Conservation (phyloP, 53 echinoderm and acorn worm genomes). For the Temnopleurus reevesii region DNA sequence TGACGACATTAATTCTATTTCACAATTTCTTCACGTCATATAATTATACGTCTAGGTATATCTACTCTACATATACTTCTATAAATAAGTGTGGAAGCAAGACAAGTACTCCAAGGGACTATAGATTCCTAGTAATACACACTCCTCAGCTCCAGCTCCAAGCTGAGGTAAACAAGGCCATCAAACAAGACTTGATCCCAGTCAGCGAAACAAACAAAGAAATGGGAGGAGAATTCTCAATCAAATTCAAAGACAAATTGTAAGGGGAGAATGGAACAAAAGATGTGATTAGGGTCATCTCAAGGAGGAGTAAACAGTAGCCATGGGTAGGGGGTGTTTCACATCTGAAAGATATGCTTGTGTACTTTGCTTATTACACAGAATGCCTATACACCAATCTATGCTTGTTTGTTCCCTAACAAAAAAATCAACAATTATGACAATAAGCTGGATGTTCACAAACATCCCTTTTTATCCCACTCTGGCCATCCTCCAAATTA, state of each 20-base stretch:
- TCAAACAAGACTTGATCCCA: slow-evolving; percentile 1
- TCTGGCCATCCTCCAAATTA: no score
- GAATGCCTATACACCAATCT: background rate
- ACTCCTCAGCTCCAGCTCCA: background rate
- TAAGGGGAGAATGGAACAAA: slow-evolving; percentile 23
- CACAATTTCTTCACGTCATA: background rate
- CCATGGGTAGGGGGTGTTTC: background rate
- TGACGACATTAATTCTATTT: background rate
- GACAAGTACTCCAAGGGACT: background rate
- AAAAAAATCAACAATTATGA: no score
- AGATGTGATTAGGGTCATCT: slow-evolving; percentile 31
- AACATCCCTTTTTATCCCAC: no score
- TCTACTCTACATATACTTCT: no score
- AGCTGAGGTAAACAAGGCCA: slow-evolving; percentile 45
- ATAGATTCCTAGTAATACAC: background rate
- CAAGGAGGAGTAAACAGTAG: slow-evolving; percentile 3
- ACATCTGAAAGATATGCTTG: background rate
- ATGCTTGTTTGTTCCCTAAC: no score
- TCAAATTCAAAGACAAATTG: slow-evolving; percentile 49
- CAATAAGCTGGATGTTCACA: no score
- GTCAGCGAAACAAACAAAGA: slow-evolving; percentile 24
- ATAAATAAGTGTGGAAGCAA: no score
- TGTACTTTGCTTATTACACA: background rate
- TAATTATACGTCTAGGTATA: no score
- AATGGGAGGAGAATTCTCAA: background rate